Conservation (phyloP, 2,888 invertebrate species). For the Heteromyza rotundicornis region DNA sequence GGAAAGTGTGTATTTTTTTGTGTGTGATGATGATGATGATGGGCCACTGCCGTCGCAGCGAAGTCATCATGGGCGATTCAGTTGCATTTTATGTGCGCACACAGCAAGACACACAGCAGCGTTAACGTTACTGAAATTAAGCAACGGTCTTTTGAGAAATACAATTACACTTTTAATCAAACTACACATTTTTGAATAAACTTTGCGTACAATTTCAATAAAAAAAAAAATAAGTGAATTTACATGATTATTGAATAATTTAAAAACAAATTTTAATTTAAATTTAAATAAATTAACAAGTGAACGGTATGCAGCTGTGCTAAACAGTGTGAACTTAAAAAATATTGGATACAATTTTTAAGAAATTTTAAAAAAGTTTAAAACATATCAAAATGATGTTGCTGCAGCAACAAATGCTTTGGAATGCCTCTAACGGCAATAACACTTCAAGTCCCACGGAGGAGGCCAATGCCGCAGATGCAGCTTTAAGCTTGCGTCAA, state of each 20-base stretch:
- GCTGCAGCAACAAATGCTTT: slow-evolving; percentile 53
- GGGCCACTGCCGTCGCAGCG: slow-evolving; percentile 21
- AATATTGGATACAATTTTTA: not conserved
- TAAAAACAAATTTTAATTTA: not conserved
- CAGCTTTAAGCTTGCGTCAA: slow-evolving; percentile 20
- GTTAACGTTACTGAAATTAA: no score
- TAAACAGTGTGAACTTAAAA: not conserved
- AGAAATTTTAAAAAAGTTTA: slow-evolving; percentile 8
- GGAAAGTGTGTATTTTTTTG: slow-evolving; percentile 7
- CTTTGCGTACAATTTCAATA: not conserved
- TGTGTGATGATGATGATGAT: not conserved
- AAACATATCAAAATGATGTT: slow-evolving; percentile 50
- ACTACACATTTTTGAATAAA: not conserved
- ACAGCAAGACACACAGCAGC: slow-evolving; percentile 33
- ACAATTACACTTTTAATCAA: not conserved
- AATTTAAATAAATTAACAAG: not conserved
- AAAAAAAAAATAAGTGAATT: not conserved
- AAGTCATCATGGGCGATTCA: slow-evolving; percentile 40
- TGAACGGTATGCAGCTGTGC: not conserved
- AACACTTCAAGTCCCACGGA: slow-evolving; percentile 17
- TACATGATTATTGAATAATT: not conserved
- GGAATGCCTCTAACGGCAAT: slow-evolving; percentile 38
- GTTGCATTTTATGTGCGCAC: slow-evolving; percentile 49
- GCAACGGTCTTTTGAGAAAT: not conserved
- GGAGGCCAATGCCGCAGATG: not conserved